Base-by-base conservation (phyloP, 2,113 vertebrate species). In the Peromyscus polionotus region DNA sequence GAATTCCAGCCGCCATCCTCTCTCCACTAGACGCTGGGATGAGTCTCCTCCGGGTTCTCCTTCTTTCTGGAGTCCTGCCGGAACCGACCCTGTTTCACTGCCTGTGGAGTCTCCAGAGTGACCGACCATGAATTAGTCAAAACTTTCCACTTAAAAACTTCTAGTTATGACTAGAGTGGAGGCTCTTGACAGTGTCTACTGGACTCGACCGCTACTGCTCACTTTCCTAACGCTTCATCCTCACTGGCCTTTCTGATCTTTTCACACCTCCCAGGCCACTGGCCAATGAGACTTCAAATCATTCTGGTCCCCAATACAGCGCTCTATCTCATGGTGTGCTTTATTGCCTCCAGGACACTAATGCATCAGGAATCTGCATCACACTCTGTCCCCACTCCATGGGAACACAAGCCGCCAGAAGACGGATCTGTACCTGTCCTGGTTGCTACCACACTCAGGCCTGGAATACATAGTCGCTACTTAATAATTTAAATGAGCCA, bases 401-500 rank as follows among this genome's bases (percentile, higher is more conserved):
- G 39, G 84, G 42, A 68, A 85, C 67, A 59, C 7, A 91, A 80
- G 33, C 17, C 63, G 48, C 90, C 31, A 48, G 70, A 93, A 73
- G 48, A 63, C 39, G 79, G 36, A 4, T 2, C 24, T 90, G 68
- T 61, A 45, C 79, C 24, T 92, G 3, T 77, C 91, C 51, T 91
- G 1, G 70, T 91, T 24, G 57, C 31, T 36, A 76, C 33, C 31
- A 10, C 33, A 77, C 54, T 67, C 86, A 57, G 67, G 13, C 13
- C 85, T 73, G 48, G 61, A 31, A 31, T 67, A 67, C 13, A 87
- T 4, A 87, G 45, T 39, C 81, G 6, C 22, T 54, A 51, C 7
- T 89, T n/a, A 93, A 65, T 72, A 91, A 97, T 48, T 45, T 72
- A 79, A 94, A 31, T 93, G 45, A 97, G 94, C 51, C 61, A 79